Percentiles rank a stretch among this genome's conserved stretches.
Evolutionary conservation across 2,797 vertebrate species (phyloP).

Genomic region (Rhinatrema bivittatum): DNA sequence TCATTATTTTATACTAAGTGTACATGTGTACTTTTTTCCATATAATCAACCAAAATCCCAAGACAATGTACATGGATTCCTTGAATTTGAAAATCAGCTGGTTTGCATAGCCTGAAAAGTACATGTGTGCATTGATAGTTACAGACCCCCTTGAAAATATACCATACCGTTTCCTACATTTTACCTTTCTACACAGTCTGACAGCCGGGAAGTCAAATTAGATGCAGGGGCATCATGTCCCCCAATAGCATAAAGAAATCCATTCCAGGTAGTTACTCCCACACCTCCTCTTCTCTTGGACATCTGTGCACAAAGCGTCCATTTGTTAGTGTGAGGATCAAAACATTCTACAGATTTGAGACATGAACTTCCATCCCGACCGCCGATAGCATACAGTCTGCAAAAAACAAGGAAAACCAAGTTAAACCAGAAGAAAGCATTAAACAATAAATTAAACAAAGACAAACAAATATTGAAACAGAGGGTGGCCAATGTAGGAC

Average conservation of each 20-base stretch:
- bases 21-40: too few relatives aligned
- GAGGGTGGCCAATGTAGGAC: too few relatives aligned
- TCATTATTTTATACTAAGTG: too few relatives aligned
- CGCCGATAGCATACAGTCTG: conserved; percentile 93
- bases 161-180: too few relatives aligned
- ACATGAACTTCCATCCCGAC: conserved; percentile 92
- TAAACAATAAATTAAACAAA: too few relatives aligned
- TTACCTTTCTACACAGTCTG: conserved; percentile 95
- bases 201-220: conserved; percentile 83
- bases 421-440: not conserved
- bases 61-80: too few relatives aligned
- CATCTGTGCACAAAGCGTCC: conserved; percentile 90
- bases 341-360: conserved; percentile 96
- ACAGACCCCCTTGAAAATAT: too few relatives aligned
- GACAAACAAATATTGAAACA: too few relatives aligned
- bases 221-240: conserved; percentile 92
- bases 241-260: conserved; percentile 90
- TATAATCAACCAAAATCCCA: too few relatives aligned
- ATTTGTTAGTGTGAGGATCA: conserved; percentile 94
- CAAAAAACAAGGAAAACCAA: conserved; percentile 12
- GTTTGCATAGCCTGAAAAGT: too few relatives aligned
- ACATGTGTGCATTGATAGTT: too few relatives aligned
- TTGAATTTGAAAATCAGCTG: too few relatives aligned
- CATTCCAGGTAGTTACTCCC: conserved; percentile 93
- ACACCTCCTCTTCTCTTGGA: conserved; percentile 92